Evolutionary conservation across 2,797 vertebrate species (phyloP).

Genomic region (Coilia nasus): DNA sequence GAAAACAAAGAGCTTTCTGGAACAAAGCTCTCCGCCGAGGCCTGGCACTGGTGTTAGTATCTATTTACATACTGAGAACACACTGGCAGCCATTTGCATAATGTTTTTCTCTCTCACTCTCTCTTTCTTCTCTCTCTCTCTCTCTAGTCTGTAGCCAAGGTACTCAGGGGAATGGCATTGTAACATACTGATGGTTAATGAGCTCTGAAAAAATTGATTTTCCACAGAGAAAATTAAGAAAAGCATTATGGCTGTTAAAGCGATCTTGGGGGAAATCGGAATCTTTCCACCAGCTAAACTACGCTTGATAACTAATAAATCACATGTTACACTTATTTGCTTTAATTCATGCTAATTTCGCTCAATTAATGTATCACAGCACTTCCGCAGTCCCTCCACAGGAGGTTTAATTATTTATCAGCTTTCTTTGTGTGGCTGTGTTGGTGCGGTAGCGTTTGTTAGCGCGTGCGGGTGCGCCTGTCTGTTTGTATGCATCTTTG

Average conservation of each 20-base stretch:
- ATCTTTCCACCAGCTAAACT: slow-evolving; percentile 92
- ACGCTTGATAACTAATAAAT: slow-evolving; percentile 99
- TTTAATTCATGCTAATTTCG: slow-evolving; percentile 99
- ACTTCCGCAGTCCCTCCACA: slow-evolving; percentile 96
- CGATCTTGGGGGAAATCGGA: slow-evolving; percentile 99
- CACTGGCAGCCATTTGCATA: slow-evolving; percentile 95
- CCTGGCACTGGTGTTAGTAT: slow-evolving; percentile 86
- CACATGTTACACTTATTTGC: slow-evolving; percentile 99
- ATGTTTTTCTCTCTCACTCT: slow-evolving; percentile 77
- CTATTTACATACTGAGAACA: slow-evolving; percentile 98
- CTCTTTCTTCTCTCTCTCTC: not conserved
- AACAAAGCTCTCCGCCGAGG: slow-evolving; percentile 86
- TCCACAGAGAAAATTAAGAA: slow-evolving; percentile 99
- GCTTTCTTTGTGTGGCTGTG: slow-evolving; percentile 85
- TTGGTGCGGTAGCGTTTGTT: slow-evolving; percentile 79
- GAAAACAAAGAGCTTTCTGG: slow-evolving; percentile 77
- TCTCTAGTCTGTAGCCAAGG: slow-evolving; percentile 71
- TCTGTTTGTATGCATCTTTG: slow-evolving; percentile 67
- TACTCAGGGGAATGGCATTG: slow-evolving; percentile 96
- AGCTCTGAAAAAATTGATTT: slow-evolving; percentile 99
- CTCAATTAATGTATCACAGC: slow-evolving; percentile 99
- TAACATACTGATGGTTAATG: slow-evolving; percentile 99
- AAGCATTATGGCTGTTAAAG: slow-evolving; percentile 99
- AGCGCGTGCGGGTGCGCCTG: slow-evolving; percentile 79
- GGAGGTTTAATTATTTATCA: slow-evolving; percentile 99